Conservation (phyloP, 1,140 invertebrate genomes). For the Venturia canescens region DNA sequence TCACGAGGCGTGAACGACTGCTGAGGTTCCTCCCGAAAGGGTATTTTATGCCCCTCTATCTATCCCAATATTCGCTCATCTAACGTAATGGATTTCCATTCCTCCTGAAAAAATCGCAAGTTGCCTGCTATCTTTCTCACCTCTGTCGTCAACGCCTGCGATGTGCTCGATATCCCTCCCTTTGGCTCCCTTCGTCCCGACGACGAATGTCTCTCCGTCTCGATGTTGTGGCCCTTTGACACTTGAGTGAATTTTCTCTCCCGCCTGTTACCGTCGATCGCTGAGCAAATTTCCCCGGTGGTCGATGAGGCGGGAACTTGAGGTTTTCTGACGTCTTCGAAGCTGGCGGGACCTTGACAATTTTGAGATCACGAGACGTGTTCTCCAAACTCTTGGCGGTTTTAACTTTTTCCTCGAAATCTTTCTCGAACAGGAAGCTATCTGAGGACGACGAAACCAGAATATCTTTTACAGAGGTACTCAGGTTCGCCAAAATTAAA, state of each 20-base stretch:
- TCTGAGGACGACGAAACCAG: not conserved
- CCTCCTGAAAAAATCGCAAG: not conserved
- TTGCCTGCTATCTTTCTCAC: not conserved
- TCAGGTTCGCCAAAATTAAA: constrained; percentile 13
- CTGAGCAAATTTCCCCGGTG: not conserved
- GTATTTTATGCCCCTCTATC: constrained; percentile 26
- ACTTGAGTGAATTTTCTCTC: not conserved
- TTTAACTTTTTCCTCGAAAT: not conserved
- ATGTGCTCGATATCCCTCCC: not conserved
- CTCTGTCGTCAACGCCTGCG: not conserved
- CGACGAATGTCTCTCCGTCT: not conserved
- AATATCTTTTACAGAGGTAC: not conserved
- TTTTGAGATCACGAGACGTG: not conserved
- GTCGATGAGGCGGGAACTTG: not conserved
- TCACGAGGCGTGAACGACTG: constrained; percentile 27
- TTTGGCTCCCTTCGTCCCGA: not conserved
- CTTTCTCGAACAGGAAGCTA: not conserved
- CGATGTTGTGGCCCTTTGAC: no score
- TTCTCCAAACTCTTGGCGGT: not conserved
- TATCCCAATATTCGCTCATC: not conserved
- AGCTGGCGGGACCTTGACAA: no score
- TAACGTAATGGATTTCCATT: not conserved
- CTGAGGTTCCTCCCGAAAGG: not conserved
- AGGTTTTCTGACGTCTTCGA: not conserved
- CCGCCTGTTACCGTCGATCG: not conserved